A percentile compares a stretch with the other conserved stretches of the same genome.
These are phyloP conservation scores for Hylia prasina DNA, from an alignment of 2,113 vertebrate species.

Conservation along the genomic window DNA sequence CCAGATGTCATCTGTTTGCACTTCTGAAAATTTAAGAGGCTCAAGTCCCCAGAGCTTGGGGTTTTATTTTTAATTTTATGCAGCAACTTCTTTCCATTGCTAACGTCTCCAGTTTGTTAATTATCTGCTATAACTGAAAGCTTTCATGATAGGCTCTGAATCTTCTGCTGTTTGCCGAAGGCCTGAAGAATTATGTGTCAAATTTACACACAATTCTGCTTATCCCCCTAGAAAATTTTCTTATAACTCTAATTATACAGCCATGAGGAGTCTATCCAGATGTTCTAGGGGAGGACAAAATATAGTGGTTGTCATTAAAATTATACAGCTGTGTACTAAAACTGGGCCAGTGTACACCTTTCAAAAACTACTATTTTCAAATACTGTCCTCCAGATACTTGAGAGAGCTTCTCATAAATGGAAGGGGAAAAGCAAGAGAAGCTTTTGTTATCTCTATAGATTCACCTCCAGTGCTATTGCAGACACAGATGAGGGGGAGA, in stretches of 20 bases:
- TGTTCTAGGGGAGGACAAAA: not conserved
- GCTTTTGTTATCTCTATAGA: not conserved
- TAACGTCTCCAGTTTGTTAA: not conserved
- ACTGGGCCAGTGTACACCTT: not conserved
- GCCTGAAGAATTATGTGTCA: slow-evolving; percentile 27
- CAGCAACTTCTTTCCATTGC: not conserved
- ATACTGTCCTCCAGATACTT: not conserved
- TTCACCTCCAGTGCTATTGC: not conserved
- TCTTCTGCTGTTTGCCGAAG: not conserved
- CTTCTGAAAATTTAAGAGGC: slow-evolving; percentile 4
- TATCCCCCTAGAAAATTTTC: not conserved
- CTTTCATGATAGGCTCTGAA: not conserved
- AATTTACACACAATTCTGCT: not conserved
- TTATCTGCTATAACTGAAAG: slow-evolving; percentile 10
- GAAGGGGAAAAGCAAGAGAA: not conserved
- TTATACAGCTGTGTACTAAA: not conserved
- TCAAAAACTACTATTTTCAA: not conserved
- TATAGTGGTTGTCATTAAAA: not conserved
- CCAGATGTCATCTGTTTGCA: not conserved
- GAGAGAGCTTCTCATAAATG: not conserved
- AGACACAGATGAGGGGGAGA: not conserved
- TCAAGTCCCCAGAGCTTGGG: not conserved
- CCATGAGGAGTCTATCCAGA: slow-evolving; percentile 15
- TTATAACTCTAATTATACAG: not conserved
- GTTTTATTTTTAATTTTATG: not conserved